A percentile compares a stretch with the other conserved stretches of the same genome.
Evolutionary conservation across 2,888 invertebrate genomes (phyloP).

Genomic region (Apantesis nais): DNA sequence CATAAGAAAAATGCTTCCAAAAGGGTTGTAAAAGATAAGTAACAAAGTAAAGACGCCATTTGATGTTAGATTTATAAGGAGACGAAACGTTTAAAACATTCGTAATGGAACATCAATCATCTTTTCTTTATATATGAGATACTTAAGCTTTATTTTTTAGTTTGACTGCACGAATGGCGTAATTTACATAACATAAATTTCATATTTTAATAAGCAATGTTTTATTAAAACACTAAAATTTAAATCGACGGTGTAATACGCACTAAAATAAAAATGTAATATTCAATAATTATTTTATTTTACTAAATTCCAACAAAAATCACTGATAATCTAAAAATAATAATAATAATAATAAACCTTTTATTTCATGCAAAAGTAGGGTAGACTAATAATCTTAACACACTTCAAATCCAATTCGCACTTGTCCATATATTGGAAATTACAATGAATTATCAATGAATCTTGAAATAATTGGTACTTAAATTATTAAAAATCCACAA

Average conservation of each 20-base stretch:
- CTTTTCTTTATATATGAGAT: too few species aligned
- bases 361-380: too few species aligned
- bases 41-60: constrained; percentile 6
- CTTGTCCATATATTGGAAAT: not conserved
- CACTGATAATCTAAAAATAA: too few species aligned
- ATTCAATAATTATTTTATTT: not conserved
- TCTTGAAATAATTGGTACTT: not conserved
- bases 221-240: not conserved
- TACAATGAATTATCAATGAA: too few species aligned
- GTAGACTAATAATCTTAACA: not conserved
- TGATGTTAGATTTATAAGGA: constrained; percentile 9
- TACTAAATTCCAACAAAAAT: not conserved
- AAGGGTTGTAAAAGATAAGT: not conserved
- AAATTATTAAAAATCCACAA: not conserved
- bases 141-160: too few species aligned
- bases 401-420: not conserved
- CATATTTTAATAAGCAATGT: not conserved
- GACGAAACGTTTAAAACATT: constrained; percentile 3
- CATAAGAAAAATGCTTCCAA: not conserved
- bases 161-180: too few species aligned
- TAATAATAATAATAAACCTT: too few species aligned
- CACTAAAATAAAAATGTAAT: not conserved
- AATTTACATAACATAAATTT: too few species aligned
- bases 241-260: not conserved
- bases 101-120: not conserved